A percentile compares a stretch with the other conserved stretches of the same genome.
Evolutionary conservation across 2,888 invertebrate species (phyloP).

Genomic region (Tolmerus cingulatus): DNA sequence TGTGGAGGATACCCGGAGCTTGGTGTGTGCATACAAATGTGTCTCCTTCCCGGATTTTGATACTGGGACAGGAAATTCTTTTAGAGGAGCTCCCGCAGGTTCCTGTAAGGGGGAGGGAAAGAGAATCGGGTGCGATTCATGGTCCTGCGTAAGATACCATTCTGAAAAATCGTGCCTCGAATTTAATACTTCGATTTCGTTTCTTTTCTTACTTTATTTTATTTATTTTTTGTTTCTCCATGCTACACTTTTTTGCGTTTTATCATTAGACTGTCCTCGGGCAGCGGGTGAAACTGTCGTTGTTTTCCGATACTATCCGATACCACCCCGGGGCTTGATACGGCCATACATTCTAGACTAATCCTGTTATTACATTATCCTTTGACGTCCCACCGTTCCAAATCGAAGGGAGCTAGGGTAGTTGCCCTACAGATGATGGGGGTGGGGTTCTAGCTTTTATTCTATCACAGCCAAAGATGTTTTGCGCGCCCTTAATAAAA

Average conservation of each 20-base stretch:
- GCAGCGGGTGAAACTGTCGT: not conserved
- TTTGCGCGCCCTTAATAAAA: conserved; percentile 18
- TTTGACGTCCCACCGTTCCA: not conserved
- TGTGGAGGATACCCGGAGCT: not conserved
- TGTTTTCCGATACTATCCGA: not conserved
- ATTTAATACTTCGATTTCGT: conserved; percentile 11
- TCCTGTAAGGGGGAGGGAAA: not conserved
- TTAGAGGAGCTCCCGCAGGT: not conserved
- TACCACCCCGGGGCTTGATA: not conserved
- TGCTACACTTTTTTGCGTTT: not conserved
- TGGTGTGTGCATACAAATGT: conserved; percentile 9
- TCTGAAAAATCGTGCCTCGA: conserved; percentile 20
- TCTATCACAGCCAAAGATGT: not conserved
- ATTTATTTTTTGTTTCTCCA: not conserved
- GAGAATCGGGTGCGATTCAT: not conserved
- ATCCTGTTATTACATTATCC: conserved; percentile 35
- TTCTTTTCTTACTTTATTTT: not conserved
- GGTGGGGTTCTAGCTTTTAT: not conserved
- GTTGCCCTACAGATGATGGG: not conserved
- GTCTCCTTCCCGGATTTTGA: not conserved
- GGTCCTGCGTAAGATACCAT: not conserved
- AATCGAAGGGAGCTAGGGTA: not conserved
- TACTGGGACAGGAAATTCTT: not conserved
- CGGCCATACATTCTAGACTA: conserved; percentile 22
- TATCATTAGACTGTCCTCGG: not conserved